Percentiles rank a stretch among this genome's conserved stretches.
These are phyloP conservation scores for Ctenodactylus gundi DNA, from an alignment of 2,113 vertebrate species.

Conservation along the genomic window DNA sequence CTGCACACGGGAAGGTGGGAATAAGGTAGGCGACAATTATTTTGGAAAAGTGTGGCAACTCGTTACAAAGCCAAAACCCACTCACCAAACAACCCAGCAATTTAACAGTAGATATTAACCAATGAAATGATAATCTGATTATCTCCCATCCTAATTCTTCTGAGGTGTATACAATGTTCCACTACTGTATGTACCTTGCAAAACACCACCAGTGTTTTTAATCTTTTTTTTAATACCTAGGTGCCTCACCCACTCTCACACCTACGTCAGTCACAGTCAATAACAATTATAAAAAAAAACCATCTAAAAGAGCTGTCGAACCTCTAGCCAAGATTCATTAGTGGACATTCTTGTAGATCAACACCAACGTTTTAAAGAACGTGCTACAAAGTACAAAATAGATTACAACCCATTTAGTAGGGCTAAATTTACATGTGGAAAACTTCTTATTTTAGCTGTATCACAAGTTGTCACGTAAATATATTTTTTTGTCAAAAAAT, in stretches of 20 bases:
- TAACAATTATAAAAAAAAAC: not conserved
- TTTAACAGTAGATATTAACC: not conserved
- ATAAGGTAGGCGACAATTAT: not conserved
- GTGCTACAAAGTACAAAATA: not conserved
- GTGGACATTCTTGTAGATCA: not conserved
- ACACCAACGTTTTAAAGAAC: not conserved
- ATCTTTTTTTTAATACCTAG: not conserved
- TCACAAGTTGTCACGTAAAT: not conserved
- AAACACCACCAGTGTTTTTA: not conserved
- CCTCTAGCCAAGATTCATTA: not conserved
- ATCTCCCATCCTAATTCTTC: not conserved
- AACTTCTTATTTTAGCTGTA: conserved; percentile 1
- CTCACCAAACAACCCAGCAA: not conserved
- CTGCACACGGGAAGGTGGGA: not conserved
- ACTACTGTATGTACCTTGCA: not conserved
- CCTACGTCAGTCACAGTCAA: not conserved
- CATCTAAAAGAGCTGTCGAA: not conserved
- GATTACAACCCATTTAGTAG: not conserved
- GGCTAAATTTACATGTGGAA: not conserved
- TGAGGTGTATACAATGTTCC: not conserved
- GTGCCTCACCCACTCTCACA: not conserved
- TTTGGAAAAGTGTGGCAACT: not conserved
- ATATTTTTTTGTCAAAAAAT: not conserved
- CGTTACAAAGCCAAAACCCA: not conserved
- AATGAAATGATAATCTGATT: not conserved